These are phyloP conservation scores for Agelas oroides DNA, from an alignment of 37 sponge, comb jelly and placozoan species.

Conservation along the genomic window DNA sequence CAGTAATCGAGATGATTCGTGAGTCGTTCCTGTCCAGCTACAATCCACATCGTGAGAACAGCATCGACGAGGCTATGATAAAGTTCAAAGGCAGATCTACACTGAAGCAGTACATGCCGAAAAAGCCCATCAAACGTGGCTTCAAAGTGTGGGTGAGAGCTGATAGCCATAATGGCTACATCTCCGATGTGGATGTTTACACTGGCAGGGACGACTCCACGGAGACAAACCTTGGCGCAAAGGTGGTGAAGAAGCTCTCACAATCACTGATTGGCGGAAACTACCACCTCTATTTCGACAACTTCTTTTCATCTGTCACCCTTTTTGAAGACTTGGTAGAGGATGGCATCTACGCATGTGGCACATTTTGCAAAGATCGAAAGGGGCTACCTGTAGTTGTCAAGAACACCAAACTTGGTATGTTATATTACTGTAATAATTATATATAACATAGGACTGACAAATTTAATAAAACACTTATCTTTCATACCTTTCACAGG, in stretches of 20 bases:
- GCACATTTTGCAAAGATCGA: constrained; percentile 13
- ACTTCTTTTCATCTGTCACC: constrained; percentile 21
- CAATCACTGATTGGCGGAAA: background rate
- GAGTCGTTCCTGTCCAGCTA: background rate
- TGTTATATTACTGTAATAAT: too few relatives aligned
- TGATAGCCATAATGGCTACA: constrained; percentile 35
- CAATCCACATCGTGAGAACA: background rate
- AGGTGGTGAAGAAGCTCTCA: constrained; percentile 36
- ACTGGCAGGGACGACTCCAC: constrained; percentile 13
- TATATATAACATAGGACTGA: too few relatives aligned
- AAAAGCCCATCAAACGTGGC: constrained; percentile 62
- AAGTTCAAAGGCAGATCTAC: constrained; percentile 42
- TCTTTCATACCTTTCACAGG: too few relatives aligned
- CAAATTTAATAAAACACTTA: too few relatives aligned
- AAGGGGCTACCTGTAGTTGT: constrained; percentile 36
- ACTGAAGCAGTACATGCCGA: constrained; percentile 56
- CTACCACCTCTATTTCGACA: constrained; percentile 45
- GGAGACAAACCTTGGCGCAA: constrained; percentile 23
- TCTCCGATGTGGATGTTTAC: constrained; percentile 31
- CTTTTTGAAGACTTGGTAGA: constrained; percentile 9
- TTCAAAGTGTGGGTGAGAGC: constrained; percentile 50
- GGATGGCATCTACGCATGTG: constrained; percentile 23
- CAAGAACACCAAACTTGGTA: background rate
- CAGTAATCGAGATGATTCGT: background rate
- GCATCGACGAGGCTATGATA: constrained; percentile 56